Percentiles rank a stretch among this genome's conserved stretches.
These are phyloP conservation scores for Ariolimax columbianus DNA, from an alignment of 2,888 invertebrate species.

Conservation along the genomic window DNA sequence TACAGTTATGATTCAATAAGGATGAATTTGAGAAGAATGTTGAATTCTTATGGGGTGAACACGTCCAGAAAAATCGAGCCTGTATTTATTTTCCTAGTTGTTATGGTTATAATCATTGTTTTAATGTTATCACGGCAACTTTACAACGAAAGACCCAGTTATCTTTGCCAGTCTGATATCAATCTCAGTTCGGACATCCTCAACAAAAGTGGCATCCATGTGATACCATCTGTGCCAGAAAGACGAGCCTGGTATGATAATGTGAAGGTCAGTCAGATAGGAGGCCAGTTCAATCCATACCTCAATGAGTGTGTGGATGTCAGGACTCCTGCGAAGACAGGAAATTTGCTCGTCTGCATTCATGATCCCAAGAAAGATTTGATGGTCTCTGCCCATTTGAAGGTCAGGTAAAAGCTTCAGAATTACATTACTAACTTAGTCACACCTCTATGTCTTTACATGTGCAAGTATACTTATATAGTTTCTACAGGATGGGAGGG, in stretches of 20 bases:
- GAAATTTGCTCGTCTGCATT: slow-evolving; percentile 28
- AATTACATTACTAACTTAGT: no score
- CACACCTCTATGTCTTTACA: no score
- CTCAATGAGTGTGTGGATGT: slow-evolving; percentile 35
- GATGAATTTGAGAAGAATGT: slow-evolving; percentile 12
- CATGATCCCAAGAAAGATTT: slow-evolving; percentile 42
- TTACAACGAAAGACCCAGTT: neutral
- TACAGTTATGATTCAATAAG: neutral
- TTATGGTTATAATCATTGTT: neutral
- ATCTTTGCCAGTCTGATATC: slow-evolving; percentile 13
- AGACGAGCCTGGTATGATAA: neutral
- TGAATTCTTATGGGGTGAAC: neutral
- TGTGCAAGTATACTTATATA: no score
- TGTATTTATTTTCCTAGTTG: neutral
- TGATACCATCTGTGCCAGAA: slow-evolving; percentile 25
- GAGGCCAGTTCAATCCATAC: neutral
- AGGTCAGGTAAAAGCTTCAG: slow-evolving; percentile 28
- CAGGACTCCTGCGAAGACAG: neutral
- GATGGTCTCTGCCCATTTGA: slow-evolving; percentile 43
- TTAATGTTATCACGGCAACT: neutral
- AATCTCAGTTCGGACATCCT: neutral
- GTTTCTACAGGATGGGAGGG: no score
- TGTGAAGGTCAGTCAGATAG: neutral
- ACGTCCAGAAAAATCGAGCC: neutral
- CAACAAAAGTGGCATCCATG: slow-evolving; percentile 21